phyloP scores from a whole-genome alignment of 2,797 vertebrate species.

The Chlorospingus semifuscus region DNA sequence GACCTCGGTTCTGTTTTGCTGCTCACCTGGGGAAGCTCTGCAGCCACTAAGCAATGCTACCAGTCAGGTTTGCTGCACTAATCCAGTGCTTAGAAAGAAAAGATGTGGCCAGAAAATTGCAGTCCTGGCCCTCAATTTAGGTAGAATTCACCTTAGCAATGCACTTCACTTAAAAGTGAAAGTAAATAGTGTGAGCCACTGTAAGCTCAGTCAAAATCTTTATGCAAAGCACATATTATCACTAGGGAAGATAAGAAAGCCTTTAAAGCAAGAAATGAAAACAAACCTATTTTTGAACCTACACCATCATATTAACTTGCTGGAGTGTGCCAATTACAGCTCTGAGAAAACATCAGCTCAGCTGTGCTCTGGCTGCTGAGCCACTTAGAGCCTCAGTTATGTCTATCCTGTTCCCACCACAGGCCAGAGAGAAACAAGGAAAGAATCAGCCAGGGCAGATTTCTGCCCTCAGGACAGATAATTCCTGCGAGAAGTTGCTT shows the following conservation, averaged over 20 bases:
- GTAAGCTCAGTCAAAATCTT: conserved; percentile 15
- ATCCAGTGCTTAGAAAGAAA: not conserved
- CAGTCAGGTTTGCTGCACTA: not conserved
- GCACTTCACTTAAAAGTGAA: not conserved
- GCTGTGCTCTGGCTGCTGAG: not conserved
- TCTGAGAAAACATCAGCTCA: not conserved
- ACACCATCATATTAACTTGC: not conserved
- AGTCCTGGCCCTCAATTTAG: not conserved
- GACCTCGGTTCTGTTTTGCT: not conserved
- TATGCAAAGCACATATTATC: conserved; percentile 4
- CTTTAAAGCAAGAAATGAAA: conserved; percentile 16
- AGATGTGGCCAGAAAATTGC: not conserved
- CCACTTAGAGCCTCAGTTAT: not conserved
- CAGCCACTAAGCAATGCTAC: not conserved
- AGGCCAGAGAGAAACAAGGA: not conserved
- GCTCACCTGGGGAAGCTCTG: not conserved
- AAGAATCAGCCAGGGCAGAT: not conserved
- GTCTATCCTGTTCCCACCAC: not conserved
- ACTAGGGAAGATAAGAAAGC: conserved; percentile 5
- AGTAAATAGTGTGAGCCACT: conserved; percentile 5
- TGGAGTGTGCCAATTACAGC: not conserved
- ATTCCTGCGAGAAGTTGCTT: not conserved
- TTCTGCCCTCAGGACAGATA: not conserved
- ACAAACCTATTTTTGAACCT: conserved; percentile 1
- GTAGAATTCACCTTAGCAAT: not conserved